Percentiles rank a stretch among this genome's conserved stretches.
Conservation (phyloP, 1,140 invertebrate species). For the Euglossa dilemma region DNA sequence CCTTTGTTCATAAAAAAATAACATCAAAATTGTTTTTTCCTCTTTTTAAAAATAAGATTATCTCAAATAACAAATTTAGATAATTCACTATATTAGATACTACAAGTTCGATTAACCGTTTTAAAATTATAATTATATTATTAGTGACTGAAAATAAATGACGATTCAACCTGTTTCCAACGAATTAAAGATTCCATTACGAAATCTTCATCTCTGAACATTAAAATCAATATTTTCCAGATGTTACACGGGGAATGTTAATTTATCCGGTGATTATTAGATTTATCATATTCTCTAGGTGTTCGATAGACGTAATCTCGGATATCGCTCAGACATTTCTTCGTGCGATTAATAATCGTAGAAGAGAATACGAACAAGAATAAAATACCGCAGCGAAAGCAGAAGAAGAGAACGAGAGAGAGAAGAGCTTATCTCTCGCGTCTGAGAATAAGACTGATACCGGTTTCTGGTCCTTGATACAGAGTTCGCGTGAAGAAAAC, state of each 20-base stretch:
- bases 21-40: no score
- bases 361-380: constrained; percentile 9
- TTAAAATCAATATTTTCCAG: no score
- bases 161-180: no score
- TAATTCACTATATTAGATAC: no score
- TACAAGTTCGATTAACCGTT: no score
- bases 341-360: constrained; percentile 14
- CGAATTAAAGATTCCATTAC: no score
- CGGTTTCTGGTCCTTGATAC: constrained; percentile 39
- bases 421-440: constrained; percentile 23
- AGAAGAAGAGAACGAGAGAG: background rate
- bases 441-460: constrained; percentile 29
- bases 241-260: background rate
- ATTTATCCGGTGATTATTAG: background rate
- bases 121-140: no score
- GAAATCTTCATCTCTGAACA: no score
- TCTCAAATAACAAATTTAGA: no score
- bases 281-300: background rate
- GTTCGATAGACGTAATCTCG: background rate
- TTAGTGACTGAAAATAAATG: no score
- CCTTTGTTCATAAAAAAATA: no score
- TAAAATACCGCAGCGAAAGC: background rate
- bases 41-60: no score
- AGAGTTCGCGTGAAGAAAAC: background rate
- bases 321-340: background rate